Base-by-base conservation (phyloP, 1,140 invertebrate species). In the Neodiprion fabricii region DNA sequence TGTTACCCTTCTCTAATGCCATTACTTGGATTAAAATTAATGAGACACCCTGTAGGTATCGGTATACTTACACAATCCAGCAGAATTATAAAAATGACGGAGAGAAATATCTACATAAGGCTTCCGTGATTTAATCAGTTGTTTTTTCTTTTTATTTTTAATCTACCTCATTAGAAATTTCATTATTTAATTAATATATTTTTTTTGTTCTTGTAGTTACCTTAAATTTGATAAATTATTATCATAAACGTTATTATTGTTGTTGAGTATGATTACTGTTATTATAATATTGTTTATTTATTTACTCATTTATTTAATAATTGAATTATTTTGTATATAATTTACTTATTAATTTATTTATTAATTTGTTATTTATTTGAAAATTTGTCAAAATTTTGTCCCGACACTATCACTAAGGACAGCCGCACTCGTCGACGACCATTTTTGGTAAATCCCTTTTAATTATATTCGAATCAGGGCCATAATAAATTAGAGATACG, bases 391-490 rank as follows among this genome's bases (percentile, higher is more conserved):
- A 61, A 61, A 61, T 61, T 17, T 61, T 17, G 11, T 17, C 3
- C n/a, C 9, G 8, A 61, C 50, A 65, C 76, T 73, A 79, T 73
- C 71, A 83, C 88, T 92, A 97, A 73, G 96, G 95, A 89, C 97
- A 98, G 72, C 97, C 96, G 88, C 97, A 99, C 89, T 98, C 95
- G 86, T 98, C 96, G 48, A 98, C 96, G 76, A 97, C 95, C 96
- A 98, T 98, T 90, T 97, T 97, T 77, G 97, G 96, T 82, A 99
- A 89, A 89, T 98, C 96, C 79, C 96, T 91, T 86, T 97, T 97
- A 84, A 98, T 96, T 83, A 98, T 96, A 86, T 96, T 97, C 74
- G 93, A 92, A 87, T 96, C 94, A 69, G 94, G 93, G 76, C 96
- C 96, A 88, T 97, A 97, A 88, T 99, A 98, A 80, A 98, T 96